Percentiles rank a stretch among this genome's conserved stretches.
Conservation (phyloP, 2,888 invertebrate genomes). For the Sepioteuthis lessoniana region DNA sequence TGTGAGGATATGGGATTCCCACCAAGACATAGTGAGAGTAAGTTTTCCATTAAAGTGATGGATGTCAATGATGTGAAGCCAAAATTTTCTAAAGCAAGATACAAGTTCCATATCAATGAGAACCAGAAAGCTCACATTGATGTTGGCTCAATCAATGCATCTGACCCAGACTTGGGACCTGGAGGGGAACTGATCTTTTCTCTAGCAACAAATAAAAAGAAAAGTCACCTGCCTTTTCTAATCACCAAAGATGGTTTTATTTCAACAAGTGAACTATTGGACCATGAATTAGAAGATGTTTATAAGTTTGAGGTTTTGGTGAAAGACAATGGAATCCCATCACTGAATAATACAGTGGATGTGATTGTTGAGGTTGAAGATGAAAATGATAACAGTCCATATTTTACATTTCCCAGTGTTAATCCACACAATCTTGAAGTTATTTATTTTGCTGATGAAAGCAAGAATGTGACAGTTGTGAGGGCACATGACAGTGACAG, state of each 20-base stretch:
- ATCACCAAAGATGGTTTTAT: background rate
- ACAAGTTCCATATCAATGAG: background rate
- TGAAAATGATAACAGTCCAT: too few relatives aligned
- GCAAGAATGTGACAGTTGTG: slow-evolving; percentile 11
- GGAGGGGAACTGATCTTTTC: slow-evolving; percentile 14
- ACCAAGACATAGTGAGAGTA: slow-evolving; percentile 33
- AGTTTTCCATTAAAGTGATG: slow-evolving; percentile 21
- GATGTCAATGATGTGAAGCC: slow-evolving; percentile 33
- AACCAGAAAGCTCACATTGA: background rate
- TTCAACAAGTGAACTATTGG: slow-evolving; percentile 11
- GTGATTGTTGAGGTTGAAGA: too few relatives aligned
- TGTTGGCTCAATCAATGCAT: background rate
- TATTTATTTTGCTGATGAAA: background rate
- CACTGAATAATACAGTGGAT: too few relatives aligned
- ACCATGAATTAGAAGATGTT: too few relatives aligned
- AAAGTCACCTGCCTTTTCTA: background rate
- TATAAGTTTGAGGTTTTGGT: too few relatives aligned
- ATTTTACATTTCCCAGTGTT: background rate
- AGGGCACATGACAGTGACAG: slow-evolving; percentile 33
- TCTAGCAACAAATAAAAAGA: background rate
- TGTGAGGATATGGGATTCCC: slow-evolving; percentile 33
- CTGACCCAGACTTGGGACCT: slow-evolving; percentile 21
- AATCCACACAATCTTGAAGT: background rate
- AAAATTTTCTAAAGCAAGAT: background rate
- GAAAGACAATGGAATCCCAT: too few relatives aligned